phyloP scores from a whole-genome alignment of 2,113 vertebrate species.

The Taxidea taxus region DNA sequence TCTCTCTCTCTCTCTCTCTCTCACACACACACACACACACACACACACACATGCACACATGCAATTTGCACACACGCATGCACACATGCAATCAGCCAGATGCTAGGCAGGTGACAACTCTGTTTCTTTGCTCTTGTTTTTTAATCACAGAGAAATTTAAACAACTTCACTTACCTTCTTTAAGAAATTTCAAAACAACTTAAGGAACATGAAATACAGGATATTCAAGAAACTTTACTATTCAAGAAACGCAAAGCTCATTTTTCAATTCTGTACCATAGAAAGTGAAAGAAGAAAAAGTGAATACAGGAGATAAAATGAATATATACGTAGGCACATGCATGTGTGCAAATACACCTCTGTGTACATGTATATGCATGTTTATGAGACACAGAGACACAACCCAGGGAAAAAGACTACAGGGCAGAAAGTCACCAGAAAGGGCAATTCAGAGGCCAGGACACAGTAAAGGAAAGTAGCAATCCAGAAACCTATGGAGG shows the following conservation, averaged over 20 bases:
- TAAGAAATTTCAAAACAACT: neutral
- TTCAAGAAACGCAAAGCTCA: neutral
- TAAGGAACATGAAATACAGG: neutral
- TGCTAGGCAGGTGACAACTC: neutral
- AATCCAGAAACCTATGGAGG: neutral
- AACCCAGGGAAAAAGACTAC: neutral
- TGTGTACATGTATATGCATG: neutral
- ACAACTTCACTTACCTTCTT: neutral
- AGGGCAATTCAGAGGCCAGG: neutral
- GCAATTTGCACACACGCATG: too few species aligned
- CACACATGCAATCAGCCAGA: neutral
- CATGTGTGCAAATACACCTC: neutral
- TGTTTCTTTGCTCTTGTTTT: neutral
- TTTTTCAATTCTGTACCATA: neutral
- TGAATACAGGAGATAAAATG: neutral
- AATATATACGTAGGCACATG: neutral
- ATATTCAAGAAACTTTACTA: neutral
- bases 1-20: neutral
- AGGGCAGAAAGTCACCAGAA: neutral
- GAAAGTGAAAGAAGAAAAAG: neutral
- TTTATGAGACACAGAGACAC: neutral
- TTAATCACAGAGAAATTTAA: conserved; percentile 3
- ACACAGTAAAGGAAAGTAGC: neutral
- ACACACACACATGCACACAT: too few species aligned
- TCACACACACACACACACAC: too few species aligned